A percentile compares a stretch with the other conserved stretches of the same genome.
Conservation (phyloP, 1,140 invertebrate genomes). For the Neelides sp. region DNA sequence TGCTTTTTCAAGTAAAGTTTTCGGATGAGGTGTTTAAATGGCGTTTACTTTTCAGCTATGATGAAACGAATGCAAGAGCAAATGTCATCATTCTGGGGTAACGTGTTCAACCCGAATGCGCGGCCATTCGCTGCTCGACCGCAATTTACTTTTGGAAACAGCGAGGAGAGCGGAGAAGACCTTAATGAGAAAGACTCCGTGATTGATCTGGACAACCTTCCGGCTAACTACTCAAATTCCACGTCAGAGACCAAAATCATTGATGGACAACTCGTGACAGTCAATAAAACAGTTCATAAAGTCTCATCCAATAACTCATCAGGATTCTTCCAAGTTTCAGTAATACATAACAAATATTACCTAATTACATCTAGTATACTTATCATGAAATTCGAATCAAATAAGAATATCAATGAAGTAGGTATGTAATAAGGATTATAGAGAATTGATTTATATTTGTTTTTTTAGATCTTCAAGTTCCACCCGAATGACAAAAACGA, state of each 20-base stretch:
- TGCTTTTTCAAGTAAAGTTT: neutral
- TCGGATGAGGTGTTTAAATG: neutral
- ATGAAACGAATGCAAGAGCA: slow-evolving; percentile 29
- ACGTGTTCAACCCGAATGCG: slow-evolving; percentile 14
- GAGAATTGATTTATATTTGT: no score
- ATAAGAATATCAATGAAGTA: no score
- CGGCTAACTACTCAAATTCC: slow-evolving; percentile 28
- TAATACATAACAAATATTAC: no score
- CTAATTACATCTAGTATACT: no score
- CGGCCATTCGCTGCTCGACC: slow-evolving; percentile 7
- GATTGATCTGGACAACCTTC: slow-evolving; percentile 14
- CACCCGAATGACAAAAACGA: no score
- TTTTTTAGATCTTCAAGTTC: no score
- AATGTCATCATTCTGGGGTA: slow-evolving; percentile 25
- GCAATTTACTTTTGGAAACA: slow-evolving; percentile 5
- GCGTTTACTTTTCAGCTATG: slow-evolving; percentile 17
- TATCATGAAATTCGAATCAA: no score
- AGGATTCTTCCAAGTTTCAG: slow-evolving; percentile 29
- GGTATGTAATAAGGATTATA: no score
- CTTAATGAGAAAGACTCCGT: slow-evolving; percentile 1
- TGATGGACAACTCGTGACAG: slow-evolving; percentile 27
- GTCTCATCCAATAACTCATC: slow-evolving; percentile 24
- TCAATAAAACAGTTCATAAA: slow-evolving; percentile 30
- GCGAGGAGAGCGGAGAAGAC: slow-evolving; percentile 3
- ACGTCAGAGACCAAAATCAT: slow-evolving; percentile 30